Base-by-base conservation (phyloP, 1,140 invertebrate genomes). In the Pseudomyrmex pallidus region DNA sequence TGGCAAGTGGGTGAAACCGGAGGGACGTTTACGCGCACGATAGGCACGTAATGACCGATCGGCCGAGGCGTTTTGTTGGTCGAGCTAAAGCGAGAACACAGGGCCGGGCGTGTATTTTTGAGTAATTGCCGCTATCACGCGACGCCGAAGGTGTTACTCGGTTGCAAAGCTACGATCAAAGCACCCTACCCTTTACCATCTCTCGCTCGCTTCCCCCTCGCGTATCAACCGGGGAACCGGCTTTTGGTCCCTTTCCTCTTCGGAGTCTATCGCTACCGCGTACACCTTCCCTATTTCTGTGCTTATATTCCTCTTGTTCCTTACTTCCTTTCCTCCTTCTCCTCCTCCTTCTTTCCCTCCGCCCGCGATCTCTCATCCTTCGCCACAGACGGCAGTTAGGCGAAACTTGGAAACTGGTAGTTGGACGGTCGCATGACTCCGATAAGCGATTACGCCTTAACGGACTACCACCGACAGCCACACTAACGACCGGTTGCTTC, bases 101-200 rank as follows among this genome's bases (percentile, higher is more conserved):
- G 84, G 87, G 76, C 48, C 62, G 64, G 74, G 82, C 78, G 63
- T 84, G 89, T 92, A 93, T 93, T 93, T 93, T 93, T 91, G 90
- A 91, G 90, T 93, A 94, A 94, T 93, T 94, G 91, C 93, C 87
- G 87, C 86, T 91, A 92, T 92, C 93, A 94, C 93, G 93, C 93
- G 91, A 93, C 91, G 91, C 87, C 87, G 82, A 92, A 93, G 90
- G 92, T 93, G 92, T 92, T 91, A 89, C 85, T 85, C 64, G 82
- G 52, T 90, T 78, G 87, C 85, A 63, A 88, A 82, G 72, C 78
- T 73, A 73, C 86, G 72, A 77, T 83, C 77, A 20, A 59, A 74
- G 76, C 66, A 15, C 52, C 76, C 13, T 20, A 7, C 62, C 13
- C 44, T 20, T 48, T 46, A 9, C 76, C 54, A 46, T 4, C 50